phyloP scores from a whole-genome alignment of 2,888 invertebrate genomes.

The Ecdyonurus torrentis region DNA sequence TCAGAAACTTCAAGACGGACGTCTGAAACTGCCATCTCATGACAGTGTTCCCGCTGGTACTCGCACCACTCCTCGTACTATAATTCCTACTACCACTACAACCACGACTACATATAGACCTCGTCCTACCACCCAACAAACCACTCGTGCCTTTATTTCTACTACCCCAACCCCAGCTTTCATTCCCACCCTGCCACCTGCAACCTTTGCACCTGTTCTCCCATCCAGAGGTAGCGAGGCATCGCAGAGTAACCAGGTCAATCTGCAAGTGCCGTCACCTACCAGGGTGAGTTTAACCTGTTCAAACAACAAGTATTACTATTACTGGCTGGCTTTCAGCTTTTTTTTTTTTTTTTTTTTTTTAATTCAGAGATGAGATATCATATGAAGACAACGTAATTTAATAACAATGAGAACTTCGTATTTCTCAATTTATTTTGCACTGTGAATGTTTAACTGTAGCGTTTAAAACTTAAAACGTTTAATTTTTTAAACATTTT shows the following conservation, averaged over 20 bases:
- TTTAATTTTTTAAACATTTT: too few relatives aligned
- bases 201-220: neutral
- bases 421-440: too few relatives aligned
- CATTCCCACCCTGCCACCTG: neutral
- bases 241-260: neutral
- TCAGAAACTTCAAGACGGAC: conserved; percentile 62
- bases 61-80: neutral
- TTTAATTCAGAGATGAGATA: too few relatives aligned
- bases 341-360: too few relatives aligned
- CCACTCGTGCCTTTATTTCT: conserved; percentile 9
- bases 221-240: neutral
- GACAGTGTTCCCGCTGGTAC: neutral
- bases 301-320: too few relatives aligned
- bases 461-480: too few relatives aligned
- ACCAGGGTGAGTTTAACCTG: neutral
- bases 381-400: too few relatives aligned
- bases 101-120: neutral
- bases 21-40: conserved; percentile 58
- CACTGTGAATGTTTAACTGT: too few relatives aligned
- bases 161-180: neutral
- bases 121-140: conserved; percentile 2
- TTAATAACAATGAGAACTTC: too few relatives aligned
- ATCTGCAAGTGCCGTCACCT: neutral
- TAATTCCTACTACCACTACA: neutral
- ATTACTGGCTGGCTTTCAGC: too few relatives aligned